Percentiles rank a stretch among this genome's conserved stretches.
phyloP scores from a whole-genome alignment of 2,797 vertebrate genomes.

The Huso huso region DNA sequence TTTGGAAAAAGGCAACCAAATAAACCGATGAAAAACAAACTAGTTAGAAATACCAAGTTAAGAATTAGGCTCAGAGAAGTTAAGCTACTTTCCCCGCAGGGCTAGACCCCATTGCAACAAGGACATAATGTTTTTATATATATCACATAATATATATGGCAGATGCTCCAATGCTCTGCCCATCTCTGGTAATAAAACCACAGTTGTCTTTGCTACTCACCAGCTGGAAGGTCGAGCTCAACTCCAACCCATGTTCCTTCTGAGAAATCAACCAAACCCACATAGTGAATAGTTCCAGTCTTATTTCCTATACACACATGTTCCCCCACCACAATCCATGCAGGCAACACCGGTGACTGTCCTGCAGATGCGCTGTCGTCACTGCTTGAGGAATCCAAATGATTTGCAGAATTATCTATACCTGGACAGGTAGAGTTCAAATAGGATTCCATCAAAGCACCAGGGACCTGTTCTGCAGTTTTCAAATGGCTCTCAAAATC shows the following conservation, averaged over 20 bases:
- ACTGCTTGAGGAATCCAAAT: conserved; percentile 52
- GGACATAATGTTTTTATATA: too few species aligned
- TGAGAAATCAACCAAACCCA: conserved; percentile 77
- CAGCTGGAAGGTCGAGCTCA: conserved; percentile 69
- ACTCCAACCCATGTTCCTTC: conserved; percentile 74
- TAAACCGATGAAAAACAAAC: too few species aligned
- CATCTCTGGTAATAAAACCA: neutral
- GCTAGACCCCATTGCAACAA: too few species aligned
- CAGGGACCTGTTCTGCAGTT: neutral
- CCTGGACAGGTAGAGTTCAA: conserved; percentile 7
- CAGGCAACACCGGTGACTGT: conserved; percentile 43
- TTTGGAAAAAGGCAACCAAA: too few species aligned
- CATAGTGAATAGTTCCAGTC: conserved; percentile 63
- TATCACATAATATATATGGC: too few species aligned
- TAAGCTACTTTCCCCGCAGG: too few species aligned
- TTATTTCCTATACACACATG: conserved; percentile 73
- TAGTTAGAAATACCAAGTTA: too few species aligned
- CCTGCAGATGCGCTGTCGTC: conserved; percentile 55
- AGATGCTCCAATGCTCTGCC: too few species aligned
- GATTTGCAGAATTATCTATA: conserved; percentile 34
- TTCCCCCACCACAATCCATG: conserved; percentile 67
- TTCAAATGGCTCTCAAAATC: conserved; percentile 20
- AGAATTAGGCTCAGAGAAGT: too few species aligned
- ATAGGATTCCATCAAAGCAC: neutral
- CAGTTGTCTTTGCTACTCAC: conserved; percentile 44